Evolutionary conservation across 1,140 invertebrate species (phyloP).

Genomic region (Drosophila persimilis): DNA sequence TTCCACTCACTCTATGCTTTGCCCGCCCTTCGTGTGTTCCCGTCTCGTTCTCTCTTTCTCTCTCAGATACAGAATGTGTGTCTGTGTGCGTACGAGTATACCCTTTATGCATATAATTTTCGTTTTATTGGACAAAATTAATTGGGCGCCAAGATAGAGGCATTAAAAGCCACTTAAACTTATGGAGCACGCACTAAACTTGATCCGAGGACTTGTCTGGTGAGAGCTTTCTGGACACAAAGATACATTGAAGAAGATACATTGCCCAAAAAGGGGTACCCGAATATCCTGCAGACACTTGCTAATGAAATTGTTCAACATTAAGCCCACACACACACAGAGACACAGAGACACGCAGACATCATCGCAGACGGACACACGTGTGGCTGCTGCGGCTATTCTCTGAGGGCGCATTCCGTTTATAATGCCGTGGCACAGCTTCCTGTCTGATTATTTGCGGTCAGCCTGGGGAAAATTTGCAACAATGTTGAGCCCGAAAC

Average conservation of each 20-base stretch:
- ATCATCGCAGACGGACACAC: slow-evolving; percentile 5
- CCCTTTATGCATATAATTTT: slow-evolving; percentile 75
- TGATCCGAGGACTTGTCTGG: background rate
- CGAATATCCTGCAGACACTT: slow-evolving; percentile 25
- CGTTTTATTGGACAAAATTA: slow-evolving; percentile 77
- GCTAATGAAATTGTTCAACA: slow-evolving; percentile 70
- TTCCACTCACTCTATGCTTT: slow-evolving; percentile 67
- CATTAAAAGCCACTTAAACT: slow-evolving; percentile 75
- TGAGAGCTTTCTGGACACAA: slow-evolving; percentile 12
- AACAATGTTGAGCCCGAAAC: slow-evolving; percentile 61
- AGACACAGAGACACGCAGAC: background rate
- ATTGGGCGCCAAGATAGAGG: slow-evolving; percentile 80
- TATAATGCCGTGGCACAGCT: slow-evolving; percentile 28
- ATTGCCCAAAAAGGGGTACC: background rate
- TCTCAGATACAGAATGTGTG: background rate
- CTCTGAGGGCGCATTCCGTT: slow-evolving; percentile 20
- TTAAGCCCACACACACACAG: slow-evolving; percentile 38
- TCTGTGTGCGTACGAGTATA: slow-evolving; percentile 28
- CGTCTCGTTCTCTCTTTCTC: slow-evolving; percentile 6
- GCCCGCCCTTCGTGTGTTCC: slow-evolving; percentile 61
- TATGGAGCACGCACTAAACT: slow-evolving; percentile 48
- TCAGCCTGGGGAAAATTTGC: slow-evolving; percentile 65
- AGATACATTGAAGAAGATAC: background rate
- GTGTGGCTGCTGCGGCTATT: slow-evolving; percentile 23
- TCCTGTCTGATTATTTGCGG: slow-evolving; percentile 78